Percentiles rank a stretch among this genome's conserved stretches.
phyloP scores from a whole-genome alignment of 2,113 vertebrate species.

The Cynoglossus semilaevis region DNA sequence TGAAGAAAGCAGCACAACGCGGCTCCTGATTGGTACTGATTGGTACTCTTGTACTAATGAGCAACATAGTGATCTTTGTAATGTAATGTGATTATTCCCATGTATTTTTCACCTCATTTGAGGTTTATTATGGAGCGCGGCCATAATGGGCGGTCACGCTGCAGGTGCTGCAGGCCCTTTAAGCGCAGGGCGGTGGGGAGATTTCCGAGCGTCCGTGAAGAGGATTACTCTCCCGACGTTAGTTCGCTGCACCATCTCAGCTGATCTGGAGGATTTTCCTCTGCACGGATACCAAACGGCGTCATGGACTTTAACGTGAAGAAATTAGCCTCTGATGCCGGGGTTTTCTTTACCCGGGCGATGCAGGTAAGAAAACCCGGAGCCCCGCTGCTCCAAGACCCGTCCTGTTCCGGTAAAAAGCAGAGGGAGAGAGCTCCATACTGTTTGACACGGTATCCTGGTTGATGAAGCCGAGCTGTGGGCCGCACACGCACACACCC shows the following conservation, averaged over 20 bases:
- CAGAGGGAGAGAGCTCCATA: background rate
- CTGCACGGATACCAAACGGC: constrained; percentile 6
- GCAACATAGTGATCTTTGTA: no score
- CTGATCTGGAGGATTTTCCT: constrained; percentile 52
- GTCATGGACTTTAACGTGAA: constrained; percentile 95
- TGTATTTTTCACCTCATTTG: no score
- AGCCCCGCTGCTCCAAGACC: background rate
- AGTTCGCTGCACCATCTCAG: constrained; percentile 39
- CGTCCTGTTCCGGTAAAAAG: background rate
- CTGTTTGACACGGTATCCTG: background rate
- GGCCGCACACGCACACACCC: background rate
- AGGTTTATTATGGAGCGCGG: no score
- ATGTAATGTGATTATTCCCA: no score
- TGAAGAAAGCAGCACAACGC: no score
- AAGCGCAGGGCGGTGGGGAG: constrained; percentile 54
- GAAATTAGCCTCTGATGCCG: constrained; percentile 92
- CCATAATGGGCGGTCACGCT: background rate
- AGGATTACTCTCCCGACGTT: constrained; percentile 34
- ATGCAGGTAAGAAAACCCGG: constrained; percentile 75
- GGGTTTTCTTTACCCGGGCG: constrained; percentile 91
- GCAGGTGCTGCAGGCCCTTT: constrained; percentile 55
- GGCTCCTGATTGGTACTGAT: no score
- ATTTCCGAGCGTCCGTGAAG: constrained; percentile 46
- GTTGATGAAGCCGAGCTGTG: background rate
- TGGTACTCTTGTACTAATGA: no score